phyloP scores from a whole-genome alignment of 1,140 invertebrate species.

The Drosophila sproati region DNA sequence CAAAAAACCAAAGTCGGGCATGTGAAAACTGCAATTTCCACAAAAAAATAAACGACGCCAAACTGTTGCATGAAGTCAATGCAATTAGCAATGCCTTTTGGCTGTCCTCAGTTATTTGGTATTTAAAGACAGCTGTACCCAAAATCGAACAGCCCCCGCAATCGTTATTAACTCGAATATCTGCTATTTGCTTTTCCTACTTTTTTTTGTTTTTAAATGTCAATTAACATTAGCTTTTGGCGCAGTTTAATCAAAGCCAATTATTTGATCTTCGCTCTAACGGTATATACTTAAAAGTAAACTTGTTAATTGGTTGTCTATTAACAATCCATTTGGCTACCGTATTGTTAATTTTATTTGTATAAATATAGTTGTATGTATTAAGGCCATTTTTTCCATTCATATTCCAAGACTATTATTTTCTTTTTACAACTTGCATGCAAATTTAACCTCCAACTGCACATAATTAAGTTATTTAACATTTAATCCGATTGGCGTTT shows the following conservation, averaged over 20 bases:
- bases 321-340: constrained; percentile 18
- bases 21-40: constrained; percentile 65
- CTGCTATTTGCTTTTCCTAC: constrained; percentile 19
- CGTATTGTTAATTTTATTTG: neutral
- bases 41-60: constrained; percentile 29
- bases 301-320: constrained; percentile 29
- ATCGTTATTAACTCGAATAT: constrained; percentile 25
- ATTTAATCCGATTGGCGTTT: constrained; percentile 47
- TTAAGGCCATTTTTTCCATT: constrained; percentile 3
- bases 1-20: constrained; percentile 48
- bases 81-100: constrained; percentile 61
- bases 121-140: constrained; percentile 49
- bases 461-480: constrained; percentile 71
- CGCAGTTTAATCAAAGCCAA: constrained; percentile 60
- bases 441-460: constrained; percentile 44
- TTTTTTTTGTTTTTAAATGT: constrained; percentile 58
- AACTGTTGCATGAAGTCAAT: constrained; percentile 46
- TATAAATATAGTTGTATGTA: neutral
- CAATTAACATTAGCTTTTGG: constrained; percentile 67
- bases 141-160: constrained; percentile 39
- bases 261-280: constrained; percentile 43
- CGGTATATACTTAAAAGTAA: constrained; percentile 32
- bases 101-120: constrained; percentile 43
- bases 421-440: constrained; percentile 39
- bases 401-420: constrained; percentile 1